Evolutionary conservation across 1,140 invertebrate species (phyloP).

Genomic region (Orussus abietinus): DNA sequence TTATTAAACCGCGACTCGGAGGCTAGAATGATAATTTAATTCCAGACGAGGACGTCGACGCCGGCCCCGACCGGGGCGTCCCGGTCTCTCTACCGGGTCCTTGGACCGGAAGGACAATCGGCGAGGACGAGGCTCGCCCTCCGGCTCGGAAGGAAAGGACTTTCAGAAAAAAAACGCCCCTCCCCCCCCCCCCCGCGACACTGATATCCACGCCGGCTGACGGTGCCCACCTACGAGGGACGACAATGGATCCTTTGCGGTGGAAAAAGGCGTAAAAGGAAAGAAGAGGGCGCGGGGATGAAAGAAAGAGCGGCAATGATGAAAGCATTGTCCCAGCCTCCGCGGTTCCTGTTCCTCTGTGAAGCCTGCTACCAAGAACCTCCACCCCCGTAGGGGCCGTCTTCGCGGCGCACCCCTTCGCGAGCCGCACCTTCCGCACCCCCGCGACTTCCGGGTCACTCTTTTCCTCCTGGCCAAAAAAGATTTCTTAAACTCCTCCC

Average conservation of each 20-base stretch:
- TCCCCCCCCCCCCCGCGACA: conserved; percentile 20
- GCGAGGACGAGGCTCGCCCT: too few relatives aligned
- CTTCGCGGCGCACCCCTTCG: conserved; percentile 20
- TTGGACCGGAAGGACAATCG: too few relatives aligned
- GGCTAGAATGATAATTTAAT: too few relatives aligned
- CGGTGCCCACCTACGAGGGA: conserved; percentile 37
- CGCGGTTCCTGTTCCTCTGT: conserved; percentile 29
- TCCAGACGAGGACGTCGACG: too few relatives aligned
- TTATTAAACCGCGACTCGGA: too few relatives aligned
- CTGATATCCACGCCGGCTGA: conserved; percentile 40
- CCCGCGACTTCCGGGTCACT: conserved; percentile 3
- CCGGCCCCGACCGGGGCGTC: too few relatives aligned
- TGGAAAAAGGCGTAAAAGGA: conserved; percentile 41
- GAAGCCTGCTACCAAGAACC: conserved; percentile 18
- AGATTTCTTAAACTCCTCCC: too few relatives aligned
- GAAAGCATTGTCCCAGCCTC: conserved; percentile 52
- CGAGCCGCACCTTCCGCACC: background rate
- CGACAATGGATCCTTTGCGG: conserved; percentile 49
- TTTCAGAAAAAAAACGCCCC: conserved; percentile 2
- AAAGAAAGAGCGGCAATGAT: conserved; percentile 53
- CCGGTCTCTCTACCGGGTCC: too few relatives aligned
- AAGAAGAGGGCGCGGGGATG: conserved; percentile 25
- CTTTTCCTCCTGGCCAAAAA: too few relatives aligned
- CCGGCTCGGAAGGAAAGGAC: background rate
- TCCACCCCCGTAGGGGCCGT: conserved; percentile 5